Evolutionary conservation across 1,140 invertebrate genomes (phyloP).

Genomic region (Drosophila kanapiae): DNA sequence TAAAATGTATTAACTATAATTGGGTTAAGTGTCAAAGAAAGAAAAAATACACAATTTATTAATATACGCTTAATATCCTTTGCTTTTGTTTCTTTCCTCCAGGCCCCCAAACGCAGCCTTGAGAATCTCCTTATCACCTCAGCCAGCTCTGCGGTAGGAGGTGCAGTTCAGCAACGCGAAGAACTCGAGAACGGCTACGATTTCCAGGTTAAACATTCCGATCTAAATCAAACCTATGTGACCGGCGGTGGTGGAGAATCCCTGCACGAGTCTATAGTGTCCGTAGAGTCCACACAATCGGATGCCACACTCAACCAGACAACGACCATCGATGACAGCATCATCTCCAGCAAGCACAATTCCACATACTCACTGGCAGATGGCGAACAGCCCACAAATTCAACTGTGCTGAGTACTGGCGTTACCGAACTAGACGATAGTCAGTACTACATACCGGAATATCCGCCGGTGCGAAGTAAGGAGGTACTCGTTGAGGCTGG

Average conservation of each 20-base stretch:
- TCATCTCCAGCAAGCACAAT: constrained; percentile 84
- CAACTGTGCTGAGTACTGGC: constrained; percentile 61
- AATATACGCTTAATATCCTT: neutral
- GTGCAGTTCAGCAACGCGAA: constrained; percentile 35
- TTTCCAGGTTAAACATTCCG: constrained; percentile 64
- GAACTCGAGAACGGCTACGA: constrained; percentile 61
- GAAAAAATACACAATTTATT: too few species aligned
- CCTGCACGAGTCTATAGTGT: constrained; percentile 82
- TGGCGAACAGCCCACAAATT: constrained; percentile 66
- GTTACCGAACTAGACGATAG: constrained; percentile 77
- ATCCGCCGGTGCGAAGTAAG: constrained; percentile 82
- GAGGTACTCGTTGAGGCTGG: constrained; percentile 88
- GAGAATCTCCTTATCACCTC: constrained; percentile 78
- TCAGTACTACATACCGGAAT: constrained; percentile 84
- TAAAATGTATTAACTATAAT: too few species aligned
- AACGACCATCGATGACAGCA: constrained; percentile 84
- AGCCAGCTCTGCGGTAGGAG: constrained; percentile 2
- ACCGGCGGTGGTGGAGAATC: constrained; percentile 61
- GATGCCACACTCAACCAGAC: constrained; percentile 80
- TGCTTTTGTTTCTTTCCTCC: neutral
- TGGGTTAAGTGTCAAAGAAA: too few species aligned
- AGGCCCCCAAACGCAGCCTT: constrained; percentile 85
- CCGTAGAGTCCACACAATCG: constrained; percentile 83
- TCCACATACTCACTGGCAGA: constrained; percentile 80
- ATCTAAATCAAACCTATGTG: constrained; percentile 71